These are phyloP conservation scores for Sarcophaga caerulescens DNA, from an alignment of 2,888 invertebrate genomes.

Conservation along the genomic window DNA sequence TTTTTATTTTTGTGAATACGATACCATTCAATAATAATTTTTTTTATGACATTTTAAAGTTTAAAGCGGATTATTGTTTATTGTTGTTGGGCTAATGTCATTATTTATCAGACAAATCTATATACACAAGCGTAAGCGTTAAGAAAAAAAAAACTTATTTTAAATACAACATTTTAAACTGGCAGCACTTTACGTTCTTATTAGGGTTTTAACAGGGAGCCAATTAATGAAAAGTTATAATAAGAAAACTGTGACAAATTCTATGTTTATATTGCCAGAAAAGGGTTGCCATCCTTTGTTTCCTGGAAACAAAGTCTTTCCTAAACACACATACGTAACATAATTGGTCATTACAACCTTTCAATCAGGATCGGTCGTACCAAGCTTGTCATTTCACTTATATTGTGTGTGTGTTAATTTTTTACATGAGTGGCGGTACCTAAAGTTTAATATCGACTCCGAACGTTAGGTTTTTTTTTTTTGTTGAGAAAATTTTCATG, in stretches of 20 bases:
- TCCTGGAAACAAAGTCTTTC: too few relatives aligned
- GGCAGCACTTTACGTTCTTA: background rate
- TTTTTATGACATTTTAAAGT: slow-evolving; percentile 60
- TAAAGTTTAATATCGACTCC: too few relatives aligned
- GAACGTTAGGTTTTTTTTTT: too few relatives aligned
- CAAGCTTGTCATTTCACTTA: too few relatives aligned
- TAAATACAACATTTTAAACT: background rate
- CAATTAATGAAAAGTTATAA: background rate
- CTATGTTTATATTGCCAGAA: background rate
- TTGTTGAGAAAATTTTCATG: too few relatives aligned
- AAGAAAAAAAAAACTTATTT: slow-evolving; percentile 45
- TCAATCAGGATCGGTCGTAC: too few relatives aligned
- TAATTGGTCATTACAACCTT: too few relatives aligned
- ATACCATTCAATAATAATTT: slow-evolving; percentile 25
- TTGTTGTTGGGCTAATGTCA: slow-evolving; percentile 48
- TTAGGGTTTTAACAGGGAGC: background rate
- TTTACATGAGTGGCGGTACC: too few relatives aligned
- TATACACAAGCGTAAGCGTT: slow-evolving; percentile 18
- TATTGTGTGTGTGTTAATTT: too few relatives aligned
- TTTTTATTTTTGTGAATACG: background rate
- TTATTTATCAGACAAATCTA: slow-evolving; percentile 49
- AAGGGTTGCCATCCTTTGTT: too few relatives aligned
- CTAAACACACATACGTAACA: too few relatives aligned
- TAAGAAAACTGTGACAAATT: slow-evolving; percentile 4
- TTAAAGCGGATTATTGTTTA: slow-evolving; percentile 60